These are phyloP conservation scores for Chelmon rostratus DNA, from an alignment of 2,797 vertebrate species.

Conservation along the genomic window DNA sequence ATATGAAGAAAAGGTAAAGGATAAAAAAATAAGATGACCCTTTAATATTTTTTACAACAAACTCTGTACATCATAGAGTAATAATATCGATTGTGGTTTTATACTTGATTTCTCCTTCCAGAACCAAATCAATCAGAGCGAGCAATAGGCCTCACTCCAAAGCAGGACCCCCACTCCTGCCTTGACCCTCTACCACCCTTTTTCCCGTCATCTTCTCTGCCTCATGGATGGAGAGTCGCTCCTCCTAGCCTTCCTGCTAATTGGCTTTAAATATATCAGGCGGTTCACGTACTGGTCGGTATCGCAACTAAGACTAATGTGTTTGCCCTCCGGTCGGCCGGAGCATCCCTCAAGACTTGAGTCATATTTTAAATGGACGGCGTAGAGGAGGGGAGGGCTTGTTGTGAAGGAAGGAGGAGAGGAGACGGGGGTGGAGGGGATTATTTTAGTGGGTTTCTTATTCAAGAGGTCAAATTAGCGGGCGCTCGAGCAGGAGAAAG, in stretches of 20 bases:
- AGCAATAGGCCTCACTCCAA: conserved; percentile 5
- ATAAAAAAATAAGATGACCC: neutral
- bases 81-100: conserved; percentile 1
- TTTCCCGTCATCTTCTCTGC: conserved; percentile 35
- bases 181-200: neutral
- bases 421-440: conserved; percentile 51
- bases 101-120: neutral
- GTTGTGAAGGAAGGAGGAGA: conserved; percentile 46
- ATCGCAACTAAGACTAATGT: conserved; percentile 82
- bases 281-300: conserved; percentile 80
- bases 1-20: neutral
- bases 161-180: conserved; percentile 5
- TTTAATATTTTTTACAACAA: neutral
- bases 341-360: conserved; percentile 80
- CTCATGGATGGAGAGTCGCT: conserved; percentile 48
- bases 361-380: conserved; percentile 83
- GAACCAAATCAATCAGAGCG: conserved; percentile 34
- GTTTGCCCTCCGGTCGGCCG: conserved; percentile 75
- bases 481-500: conserved; percentile 53
- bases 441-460: conserved; percentile 75
- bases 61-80: neutral
- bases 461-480: conserved; percentile 83
- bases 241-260: conserved; percentile 74
- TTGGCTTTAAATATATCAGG: conserved; percentile 86
- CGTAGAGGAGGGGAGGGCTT: conserved; percentile 28